These are phyloP conservation scores for Paradoxurus hermaphroditus DNA, from an alignment of 2,113 vertebrate species.

Conservation along the genomic window DNA sequence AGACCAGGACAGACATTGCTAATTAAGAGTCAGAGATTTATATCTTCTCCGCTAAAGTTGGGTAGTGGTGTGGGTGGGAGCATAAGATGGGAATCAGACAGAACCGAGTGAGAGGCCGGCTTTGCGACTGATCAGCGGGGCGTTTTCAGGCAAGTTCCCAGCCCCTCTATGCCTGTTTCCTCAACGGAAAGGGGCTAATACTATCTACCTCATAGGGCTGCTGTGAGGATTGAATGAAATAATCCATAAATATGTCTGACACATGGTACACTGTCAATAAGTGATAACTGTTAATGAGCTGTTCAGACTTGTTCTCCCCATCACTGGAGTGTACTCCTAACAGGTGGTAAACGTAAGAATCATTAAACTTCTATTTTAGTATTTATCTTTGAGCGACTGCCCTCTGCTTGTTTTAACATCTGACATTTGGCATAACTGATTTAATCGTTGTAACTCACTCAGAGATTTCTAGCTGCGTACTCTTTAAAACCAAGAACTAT, in stretches of 20 bases:
- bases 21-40: neutral
- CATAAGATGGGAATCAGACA: neutral
- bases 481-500: neutral
- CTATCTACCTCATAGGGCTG: neutral
- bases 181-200: neutral
- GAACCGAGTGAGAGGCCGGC: neutral
- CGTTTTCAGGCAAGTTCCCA: neutral
- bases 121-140: neutral
- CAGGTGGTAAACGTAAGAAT: conserved; percentile 19
- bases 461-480: neutral
- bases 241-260: conserved; percentile 35
- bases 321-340: neutral
- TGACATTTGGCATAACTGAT: neutral
- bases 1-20: neutral
- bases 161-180: neutral
- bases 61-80: neutral
- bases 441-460: neutral
- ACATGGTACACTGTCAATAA: neutral
- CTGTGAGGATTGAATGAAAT: neutral
- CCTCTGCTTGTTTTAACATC: conserved; percentile 21
- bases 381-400: neutral
- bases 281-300: conserved; percentile 35
- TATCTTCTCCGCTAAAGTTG: neutral
- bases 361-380: conserved; percentile 24
- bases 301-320: neutral